A percentile compares a stretch with the other conserved stretches of the same genome.
These are phyloP conservation scores for Dynastes hyllus DNA, from an alignment of 2,888 invertebrate genomes.

Conservation along the genomic window DNA sequence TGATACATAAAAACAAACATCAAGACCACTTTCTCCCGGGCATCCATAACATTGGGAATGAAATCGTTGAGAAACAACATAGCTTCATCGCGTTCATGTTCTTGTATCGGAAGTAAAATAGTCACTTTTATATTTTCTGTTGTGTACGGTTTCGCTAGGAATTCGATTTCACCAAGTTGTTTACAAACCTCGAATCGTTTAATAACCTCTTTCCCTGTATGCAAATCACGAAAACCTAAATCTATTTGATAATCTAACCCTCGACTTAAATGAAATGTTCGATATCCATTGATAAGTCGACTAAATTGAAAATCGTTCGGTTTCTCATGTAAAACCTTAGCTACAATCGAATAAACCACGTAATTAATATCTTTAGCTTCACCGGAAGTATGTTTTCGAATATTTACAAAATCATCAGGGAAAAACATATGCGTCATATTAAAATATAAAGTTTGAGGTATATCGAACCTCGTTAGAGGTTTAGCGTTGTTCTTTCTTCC, in stretches of 20 bases:
- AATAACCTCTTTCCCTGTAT: slow-evolving; percentile 70
- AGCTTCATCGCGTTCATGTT: slow-evolving; percentile 74
- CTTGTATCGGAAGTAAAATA: slow-evolving; percentile 82
- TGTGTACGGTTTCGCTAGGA: slow-evolving; percentile 95
- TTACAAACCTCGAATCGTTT: slow-evolving; percentile 87
- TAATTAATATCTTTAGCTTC: slow-evolving; percentile 79
- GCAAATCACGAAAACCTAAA: slow-evolving; percentile 74
- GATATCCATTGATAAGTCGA: slow-evolving; percentile 81
- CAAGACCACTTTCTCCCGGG: slow-evolving; percentile 86
- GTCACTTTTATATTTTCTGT: slow-evolving; percentile 92
- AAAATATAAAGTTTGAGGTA: slow-evolving; percentile 90
- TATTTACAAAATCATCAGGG: slow-evolving; percentile 85
- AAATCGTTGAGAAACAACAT: slow-evolving; percentile 83
- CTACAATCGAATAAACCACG: slow-evolving; percentile 29
- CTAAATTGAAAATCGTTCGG: slow-evolving; percentile 73
- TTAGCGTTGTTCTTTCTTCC: slow-evolving; percentile 80
- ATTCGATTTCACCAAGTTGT: slow-evolving; percentile 89
- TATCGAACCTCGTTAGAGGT: slow-evolving; percentile 85
- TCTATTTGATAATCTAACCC: slow-evolving; percentile 91
- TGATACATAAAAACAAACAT: slow-evolving; percentile 83
- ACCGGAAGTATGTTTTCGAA: slow-evolving; percentile 78
- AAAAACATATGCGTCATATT: slow-evolving; percentile 88
- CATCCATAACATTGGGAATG: slow-evolving; percentile 78
- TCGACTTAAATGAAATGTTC: slow-evolving; percentile 85
- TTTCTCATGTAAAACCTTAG: slow-evolving; percentile 66